phyloP scores from a whole-genome alignment of 1,140 invertebrate genomes.

The Akabosia matsudoensis region DNA sequence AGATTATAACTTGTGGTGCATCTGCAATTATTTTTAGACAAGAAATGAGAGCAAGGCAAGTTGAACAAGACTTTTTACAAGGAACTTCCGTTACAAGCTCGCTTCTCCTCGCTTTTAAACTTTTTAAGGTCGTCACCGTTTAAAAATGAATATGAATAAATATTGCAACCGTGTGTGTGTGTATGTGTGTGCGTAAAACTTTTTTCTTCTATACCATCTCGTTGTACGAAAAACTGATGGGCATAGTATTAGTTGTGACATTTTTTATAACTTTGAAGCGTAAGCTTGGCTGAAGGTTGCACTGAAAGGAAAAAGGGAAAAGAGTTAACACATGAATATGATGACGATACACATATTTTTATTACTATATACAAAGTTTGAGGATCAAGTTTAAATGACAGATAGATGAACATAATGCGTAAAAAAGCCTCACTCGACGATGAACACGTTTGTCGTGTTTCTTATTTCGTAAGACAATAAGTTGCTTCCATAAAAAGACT shows the following conservation, averaged over 20 bases:
- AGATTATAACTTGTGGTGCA: neutral
- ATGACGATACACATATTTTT: too few species aligned
- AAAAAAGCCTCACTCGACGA: neutral
- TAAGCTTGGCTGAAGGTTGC: too few species aligned
- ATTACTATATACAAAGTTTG: too few species aligned
- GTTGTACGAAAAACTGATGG: neutral
- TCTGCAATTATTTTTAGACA: neutral
- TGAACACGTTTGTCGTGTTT: too few species aligned
- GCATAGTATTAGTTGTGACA: neutral
- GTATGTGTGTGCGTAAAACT: neutral
- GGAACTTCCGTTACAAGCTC: too few species aligned
- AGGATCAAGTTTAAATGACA: neutral
- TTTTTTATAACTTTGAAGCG: too few species aligned
- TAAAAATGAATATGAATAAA: neutral
- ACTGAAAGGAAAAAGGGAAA: too few species aligned
- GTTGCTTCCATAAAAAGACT: conserved; percentile 10
- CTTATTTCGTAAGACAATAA: too few species aligned
- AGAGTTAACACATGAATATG: too few species aligned
- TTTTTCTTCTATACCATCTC: neutral
- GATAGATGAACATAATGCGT: neutral
- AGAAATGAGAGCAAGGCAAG: neutral
- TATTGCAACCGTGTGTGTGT: conserved; percentile 6
- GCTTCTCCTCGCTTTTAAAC: neutral
- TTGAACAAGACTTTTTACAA: too few species aligned
- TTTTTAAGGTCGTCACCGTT: neutral